phyloP scores from a whole-genome alignment of 2,888 invertebrate genomes.

The Conistra vaccinii region DNA sequence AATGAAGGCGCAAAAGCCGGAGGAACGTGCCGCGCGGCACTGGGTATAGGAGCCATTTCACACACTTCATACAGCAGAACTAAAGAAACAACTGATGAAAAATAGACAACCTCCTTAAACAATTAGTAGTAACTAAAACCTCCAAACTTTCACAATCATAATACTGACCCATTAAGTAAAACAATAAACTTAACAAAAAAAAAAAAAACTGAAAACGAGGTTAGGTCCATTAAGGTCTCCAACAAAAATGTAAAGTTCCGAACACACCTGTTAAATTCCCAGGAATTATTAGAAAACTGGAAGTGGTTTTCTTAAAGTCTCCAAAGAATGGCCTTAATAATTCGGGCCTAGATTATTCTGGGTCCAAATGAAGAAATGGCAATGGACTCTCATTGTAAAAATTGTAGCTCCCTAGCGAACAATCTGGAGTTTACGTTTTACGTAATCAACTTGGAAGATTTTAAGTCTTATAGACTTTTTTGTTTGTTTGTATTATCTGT shows the following conservation, averaged over 20 bases:
- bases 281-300: constrained; percentile 39
- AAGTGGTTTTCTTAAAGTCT: constrained; percentile 36
- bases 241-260: constrained; percentile 34
- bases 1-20: too few species aligned
- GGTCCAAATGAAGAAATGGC: constrained; percentile 41
- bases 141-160: background rate
- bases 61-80: background rate
- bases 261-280: constrained; percentile 45
- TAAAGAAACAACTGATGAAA: background rate
- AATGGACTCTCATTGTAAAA: constrained; percentile 52
- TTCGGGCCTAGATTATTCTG: constrained; percentile 45
- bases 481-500: constrained; percentile 44
- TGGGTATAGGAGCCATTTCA: too few species aligned
- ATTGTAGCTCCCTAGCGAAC: constrained; percentile 48
- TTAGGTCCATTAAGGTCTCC: constrained; percentile 1
- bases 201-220: constrained; percentile 4
- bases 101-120: background rate
- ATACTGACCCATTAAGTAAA: background rate
- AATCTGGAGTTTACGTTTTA: constrained; percentile 48
- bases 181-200: background rate
- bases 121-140: background rate
- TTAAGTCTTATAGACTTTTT: constrained; percentile 31
- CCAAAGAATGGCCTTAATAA: constrained; percentile 43
- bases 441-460: constrained; percentile 58
- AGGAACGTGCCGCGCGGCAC: too few species aligned